A percentile compares a stretch with the other conserved stretches of the same genome.
phyloP scores from a whole-genome alignment of 2,888 invertebrate genomes.

The Drosophila nr. fundita region DNA sequence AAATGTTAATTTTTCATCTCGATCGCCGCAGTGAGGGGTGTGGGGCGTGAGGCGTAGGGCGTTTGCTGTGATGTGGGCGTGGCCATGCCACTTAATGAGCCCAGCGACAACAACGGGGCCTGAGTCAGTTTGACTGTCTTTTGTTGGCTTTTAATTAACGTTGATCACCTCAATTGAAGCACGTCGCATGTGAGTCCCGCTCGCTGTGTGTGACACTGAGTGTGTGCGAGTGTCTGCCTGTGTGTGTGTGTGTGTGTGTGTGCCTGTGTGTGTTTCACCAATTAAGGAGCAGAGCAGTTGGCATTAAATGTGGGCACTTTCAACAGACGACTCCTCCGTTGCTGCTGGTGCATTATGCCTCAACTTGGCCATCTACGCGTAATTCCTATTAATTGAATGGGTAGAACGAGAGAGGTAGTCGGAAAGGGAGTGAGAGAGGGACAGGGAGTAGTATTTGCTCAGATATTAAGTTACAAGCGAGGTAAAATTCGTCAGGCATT shows the following conservation, averaged over 20 bases:
- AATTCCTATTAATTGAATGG: conserved; percentile 77
- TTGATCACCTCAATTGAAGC: conserved; percentile 84
- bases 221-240: neutral
- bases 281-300: conserved; percentile 76
- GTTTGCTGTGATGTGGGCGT: conserved; percentile 34
- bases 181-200: conserved; percentile 67
- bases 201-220: neutral
- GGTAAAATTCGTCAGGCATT: conserved; percentile 45
- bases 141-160: conserved; percentile 83
- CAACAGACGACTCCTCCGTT: conserved; percentile 12
- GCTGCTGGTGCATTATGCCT: conserved; percentile 66
- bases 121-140: conserved; percentile 54
- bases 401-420: conserved; percentile 22
- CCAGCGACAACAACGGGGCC: conserved; percentile 20
- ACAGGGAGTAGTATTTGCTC: conserved; percentile 33
- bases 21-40: conserved; percentile 46
- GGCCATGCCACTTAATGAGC: conserved; percentile 57
- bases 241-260: neutral
- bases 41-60: conserved; percentile 13
- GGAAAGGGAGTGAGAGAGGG: neutral
- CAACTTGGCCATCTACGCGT: conserved; percentile 66
- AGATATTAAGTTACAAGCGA: conserved; percentile 70
- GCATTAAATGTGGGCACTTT: conserved; percentile 74
- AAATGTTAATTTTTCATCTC: conserved; percentile 80
- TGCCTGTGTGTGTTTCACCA: conserved; percentile 54